Conservation (phyloP, 1,140 invertebrate species). For the Sycophaga agraensis region DNA sequence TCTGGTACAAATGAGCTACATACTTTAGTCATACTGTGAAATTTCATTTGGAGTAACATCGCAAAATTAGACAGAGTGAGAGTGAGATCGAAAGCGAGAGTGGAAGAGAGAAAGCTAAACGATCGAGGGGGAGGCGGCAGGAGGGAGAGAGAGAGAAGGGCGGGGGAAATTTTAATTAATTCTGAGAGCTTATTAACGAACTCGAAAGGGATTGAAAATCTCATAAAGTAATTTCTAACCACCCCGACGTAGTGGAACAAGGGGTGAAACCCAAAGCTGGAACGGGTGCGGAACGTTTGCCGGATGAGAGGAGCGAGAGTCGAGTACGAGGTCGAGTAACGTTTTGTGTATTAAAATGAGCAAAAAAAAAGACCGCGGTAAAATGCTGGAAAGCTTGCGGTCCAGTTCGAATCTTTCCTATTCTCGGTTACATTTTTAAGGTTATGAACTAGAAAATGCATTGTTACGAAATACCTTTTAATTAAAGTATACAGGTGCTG, state of each 20-base stretch:
- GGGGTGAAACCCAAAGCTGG: slow-evolving; percentile 12
- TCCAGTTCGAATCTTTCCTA: not conserved
- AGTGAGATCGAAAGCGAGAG: not conserved
- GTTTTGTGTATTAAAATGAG: slow-evolving; percentile 20
- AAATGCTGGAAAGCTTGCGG: slow-evolving; percentile 1
- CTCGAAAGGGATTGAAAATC: slow-evolving; percentile 34
- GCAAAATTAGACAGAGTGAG: slow-evolving; percentile 26
- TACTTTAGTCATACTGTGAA: slow-evolving; percentile 28
- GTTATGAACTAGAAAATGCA: too few species aligned
- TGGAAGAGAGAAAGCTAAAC: not conserved
- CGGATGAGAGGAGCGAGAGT: slow-evolving; percentile 14
- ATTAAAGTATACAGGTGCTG: too few species aligned
- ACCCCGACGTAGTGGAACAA: slow-evolving; percentile 19
- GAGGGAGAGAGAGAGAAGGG: not conserved
- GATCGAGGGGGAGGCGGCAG: not conserved
- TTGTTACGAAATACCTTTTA: too few species aligned
- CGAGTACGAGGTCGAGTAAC: not conserved
- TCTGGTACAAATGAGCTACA: slow-evolving; percentile 25
- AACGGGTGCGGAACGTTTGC: slow-evolving; percentile 11
- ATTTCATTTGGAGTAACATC: slow-evolving; percentile 33
- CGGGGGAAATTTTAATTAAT: slow-evolving; percentile 42
- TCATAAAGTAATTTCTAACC: slow-evolving; percentile 33
- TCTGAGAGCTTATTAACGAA: slow-evolving; percentile 41
- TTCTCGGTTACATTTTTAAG: too few species aligned
- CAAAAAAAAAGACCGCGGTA: not conserved